These are phyloP conservation scores for Cardinalis cardinalis DNA, from an alignment of 2,113 vertebrate genomes.

Conservation along the genomic window DNA sequence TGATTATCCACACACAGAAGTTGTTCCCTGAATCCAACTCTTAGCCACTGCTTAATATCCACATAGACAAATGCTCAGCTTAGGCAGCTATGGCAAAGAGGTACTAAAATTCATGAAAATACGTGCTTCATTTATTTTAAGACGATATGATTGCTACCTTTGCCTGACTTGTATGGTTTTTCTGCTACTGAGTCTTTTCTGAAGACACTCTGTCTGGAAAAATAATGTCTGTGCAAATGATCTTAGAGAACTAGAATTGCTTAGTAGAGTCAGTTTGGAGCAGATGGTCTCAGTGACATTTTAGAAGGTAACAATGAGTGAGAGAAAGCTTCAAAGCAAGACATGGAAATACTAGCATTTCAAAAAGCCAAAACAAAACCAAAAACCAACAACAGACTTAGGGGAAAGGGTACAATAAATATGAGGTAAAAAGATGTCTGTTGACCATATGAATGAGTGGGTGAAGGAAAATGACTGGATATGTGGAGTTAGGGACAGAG, in stretches of 20 bases:
- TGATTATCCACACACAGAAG: neutral
- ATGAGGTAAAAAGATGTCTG: neutral
- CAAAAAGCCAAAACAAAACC: neutral
- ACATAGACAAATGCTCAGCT: neutral
- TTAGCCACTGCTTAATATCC: neutral
- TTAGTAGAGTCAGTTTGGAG: neutral
- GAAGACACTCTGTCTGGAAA: neutral
- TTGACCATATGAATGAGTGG: neutral
- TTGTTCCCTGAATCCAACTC: neutral
- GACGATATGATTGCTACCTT: neutral
- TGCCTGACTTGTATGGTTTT: neutral
- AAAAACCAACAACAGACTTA: neutral
- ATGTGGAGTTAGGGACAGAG: neutral
- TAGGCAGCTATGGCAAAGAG: neutral
- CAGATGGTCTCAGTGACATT: constrained; percentile 4
- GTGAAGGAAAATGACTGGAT: neutral
- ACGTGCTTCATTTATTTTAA: neutral
- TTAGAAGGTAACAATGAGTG: neutral
- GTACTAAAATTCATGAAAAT: neutral
- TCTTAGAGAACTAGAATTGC: neutral
- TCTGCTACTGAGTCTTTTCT: neutral
- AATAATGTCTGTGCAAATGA: neutral
- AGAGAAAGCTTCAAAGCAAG: neutral
- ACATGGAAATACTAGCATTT: neutral
- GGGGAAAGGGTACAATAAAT: neutral